A percentile compares a stretch with the other conserved stretches of the same genome.
Evolutionary conservation across 2,797 vertebrate genomes (phyloP).

Genomic region (Siniperca scherzeri): DNA sequence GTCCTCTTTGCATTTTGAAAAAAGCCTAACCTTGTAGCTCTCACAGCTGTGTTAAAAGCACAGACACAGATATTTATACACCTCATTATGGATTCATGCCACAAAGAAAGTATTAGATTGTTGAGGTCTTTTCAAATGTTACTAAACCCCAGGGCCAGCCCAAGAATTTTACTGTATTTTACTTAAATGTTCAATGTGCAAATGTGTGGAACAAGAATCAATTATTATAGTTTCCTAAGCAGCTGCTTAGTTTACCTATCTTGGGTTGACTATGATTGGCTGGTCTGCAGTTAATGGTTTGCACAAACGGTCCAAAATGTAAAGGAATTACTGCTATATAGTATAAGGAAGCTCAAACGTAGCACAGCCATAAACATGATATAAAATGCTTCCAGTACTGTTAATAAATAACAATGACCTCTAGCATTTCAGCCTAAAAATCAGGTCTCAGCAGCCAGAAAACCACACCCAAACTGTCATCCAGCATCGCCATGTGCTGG

Average conservation of each 20-base stretch:
- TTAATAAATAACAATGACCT: constrained; percentile 14
- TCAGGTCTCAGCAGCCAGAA: constrained; percentile 30
- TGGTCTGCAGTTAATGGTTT: neutral
- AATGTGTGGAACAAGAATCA: constrained; percentile 6
- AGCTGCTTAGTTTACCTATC: neutral
- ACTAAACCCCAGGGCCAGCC: neutral
- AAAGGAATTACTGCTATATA: neutral
- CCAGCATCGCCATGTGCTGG: constrained; percentile 20
- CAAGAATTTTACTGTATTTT: neutral
- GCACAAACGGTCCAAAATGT: neutral
- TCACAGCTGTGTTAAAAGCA: constrained; percentile 52
- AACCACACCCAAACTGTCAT: constrained; percentile 48
- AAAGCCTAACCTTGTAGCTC: constrained; percentile 53
- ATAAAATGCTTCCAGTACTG: neutral
- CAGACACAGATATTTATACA: constrained; percentile 44
- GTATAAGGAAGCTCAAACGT: neutral
- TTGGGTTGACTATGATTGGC: neutral
- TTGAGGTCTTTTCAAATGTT: neutral
- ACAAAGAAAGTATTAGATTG: constrained; percentile 16
- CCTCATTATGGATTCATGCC: constrained; percentile 33
- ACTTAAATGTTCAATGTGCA: neutral
- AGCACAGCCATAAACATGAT: neutral
- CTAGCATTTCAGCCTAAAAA: constrained; percentile 20
- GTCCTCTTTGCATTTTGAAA: constrained; percentile 44
- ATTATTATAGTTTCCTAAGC: neutral